Base-by-base conservation (phyloP, 2,888 invertebrate species). In the Metacarcinus magister region DNA sequence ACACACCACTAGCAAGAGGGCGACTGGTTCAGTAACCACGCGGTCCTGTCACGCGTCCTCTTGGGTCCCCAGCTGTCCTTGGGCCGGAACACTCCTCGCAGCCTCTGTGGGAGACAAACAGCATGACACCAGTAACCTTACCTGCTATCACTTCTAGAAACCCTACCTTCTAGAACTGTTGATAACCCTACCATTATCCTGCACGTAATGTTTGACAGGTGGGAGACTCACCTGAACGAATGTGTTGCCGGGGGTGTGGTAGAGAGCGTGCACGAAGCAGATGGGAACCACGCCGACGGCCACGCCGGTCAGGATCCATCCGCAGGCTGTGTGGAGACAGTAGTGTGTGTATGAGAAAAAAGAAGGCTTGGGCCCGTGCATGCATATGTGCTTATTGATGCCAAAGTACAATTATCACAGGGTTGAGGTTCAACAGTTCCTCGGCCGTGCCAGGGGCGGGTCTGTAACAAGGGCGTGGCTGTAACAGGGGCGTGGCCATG, bases 61-160 rank as follows among this genome's bases (percentile, higher is more conserved):
- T 97, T 97, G 0, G 98, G 98, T 0, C 98, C 98, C 98, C 98
- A 98, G 7, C 98, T 97, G 23, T 97, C 97, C 95, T 98, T 98
- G 87, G 98, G 98, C 87, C 98, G 97, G 97, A 98, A 98, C 0
- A 98, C 97, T 5, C 97, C 97, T 96, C 97, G 98, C 87, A 98
- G 97, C 95, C 98, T 98, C 98, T 98, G 97, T 46, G 10, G 46
- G 46, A 46, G 46, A 46, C 10, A 7, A 46, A 46, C n/a, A n/a
- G n/a, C n/a, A n/a, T n/a, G n/a, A n/a, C n/a, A n/a, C n/a, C n/a
- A n/a, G n/a, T n/a, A n/a, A n/a, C n/a, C n/a, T n/a, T 46, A 46
- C 46, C 4, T 46, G 46, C 46, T 46, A 7, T 46, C 10, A 7
- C 10, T 46, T 46, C 10, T 46, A 4, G 5, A n/a, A n/a, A 46